Conservation (phyloP, 2,113 vertebrate genomes). For the Rhagologus leucostigma region DNA sequence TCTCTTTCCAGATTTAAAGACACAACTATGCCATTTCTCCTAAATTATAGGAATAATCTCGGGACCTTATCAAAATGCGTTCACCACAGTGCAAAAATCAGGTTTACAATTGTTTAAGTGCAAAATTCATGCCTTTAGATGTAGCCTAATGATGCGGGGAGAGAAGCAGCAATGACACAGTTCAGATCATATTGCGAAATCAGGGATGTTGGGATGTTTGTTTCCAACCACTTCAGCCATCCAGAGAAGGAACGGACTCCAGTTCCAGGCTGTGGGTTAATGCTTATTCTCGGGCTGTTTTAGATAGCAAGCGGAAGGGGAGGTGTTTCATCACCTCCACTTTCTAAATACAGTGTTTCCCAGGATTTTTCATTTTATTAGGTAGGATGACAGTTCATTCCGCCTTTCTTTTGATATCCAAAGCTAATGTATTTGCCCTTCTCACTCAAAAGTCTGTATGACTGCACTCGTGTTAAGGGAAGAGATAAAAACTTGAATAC, state of each 20-base stretch:
- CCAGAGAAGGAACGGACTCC: background rate
- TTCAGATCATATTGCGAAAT: background rate
- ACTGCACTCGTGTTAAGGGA: background rate
- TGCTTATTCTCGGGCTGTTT: background rate
- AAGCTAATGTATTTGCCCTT: slow-evolving; percentile 12
- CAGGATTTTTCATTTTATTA: background rate
- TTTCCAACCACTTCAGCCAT: background rate
- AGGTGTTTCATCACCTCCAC: background rate
- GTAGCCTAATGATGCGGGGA: background rate
- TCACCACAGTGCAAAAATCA: background rate
- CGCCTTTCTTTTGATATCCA: background rate
- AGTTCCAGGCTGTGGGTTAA: background rate
- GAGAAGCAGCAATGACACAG: background rate
- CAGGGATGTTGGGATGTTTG: background rate
- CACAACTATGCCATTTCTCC: background rate
- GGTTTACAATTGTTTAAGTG: background rate
- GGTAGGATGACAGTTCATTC: background rate
- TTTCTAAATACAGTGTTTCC: background rate
- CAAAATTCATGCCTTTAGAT: background rate
- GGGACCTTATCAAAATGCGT: background rate
- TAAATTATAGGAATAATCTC: background rate
- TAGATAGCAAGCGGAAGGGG: background rate
- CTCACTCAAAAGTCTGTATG: background rate
- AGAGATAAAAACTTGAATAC: background rate
- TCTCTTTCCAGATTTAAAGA: background rate